Evolutionary conservation across 2,888 invertebrate species (phyloP).

Genomic region (Chesias legatella): DNA sequence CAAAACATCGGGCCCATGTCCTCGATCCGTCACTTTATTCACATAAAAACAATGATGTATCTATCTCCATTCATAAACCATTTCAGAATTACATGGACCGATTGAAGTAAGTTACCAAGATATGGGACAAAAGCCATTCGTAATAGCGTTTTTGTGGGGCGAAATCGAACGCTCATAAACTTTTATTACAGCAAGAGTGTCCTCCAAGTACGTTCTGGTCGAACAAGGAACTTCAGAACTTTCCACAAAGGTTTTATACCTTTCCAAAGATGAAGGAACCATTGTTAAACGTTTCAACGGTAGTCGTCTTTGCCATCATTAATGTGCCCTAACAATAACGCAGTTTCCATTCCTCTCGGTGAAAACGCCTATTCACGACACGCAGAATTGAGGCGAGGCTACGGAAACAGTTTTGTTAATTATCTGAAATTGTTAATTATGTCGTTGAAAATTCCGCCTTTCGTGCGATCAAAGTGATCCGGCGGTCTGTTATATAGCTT

Average conservation of each 20-base stretch:
- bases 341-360: conserved; percentile 9
- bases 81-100: background rate
- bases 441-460: conserved; percentile 20
- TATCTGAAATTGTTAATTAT: conserved; percentile 27
- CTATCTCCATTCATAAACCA: background rate
- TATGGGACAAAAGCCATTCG: conserved; percentile 12
- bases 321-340: conserved; percentile 27
- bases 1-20: background rate
- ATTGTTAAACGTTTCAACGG: conserved; percentile 30
- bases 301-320: conserved; percentile 29
- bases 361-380: conserved; percentile 5
- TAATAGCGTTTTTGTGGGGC: conserved; percentile 17
- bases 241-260: conserved; percentile 40
- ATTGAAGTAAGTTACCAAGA: conserved; percentile 6
- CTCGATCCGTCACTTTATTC: background rate
- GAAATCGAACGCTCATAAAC: conserved; percentile 20
- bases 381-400: conserved; percentile 1
- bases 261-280: conserved; percentile 30
- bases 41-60: conserved; percentile 5
- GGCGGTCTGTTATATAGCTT: no score
- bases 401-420: conserved; percentile 1
- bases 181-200: conserved; percentile 21
- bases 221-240: conserved; percentile 31
- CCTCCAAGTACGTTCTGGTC: conserved; percentile 18
- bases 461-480: background rate